Percentiles rank a stretch among this genome's conserved stretches.
phyloP scores from a whole-genome alignment of 2,797 vertebrate species.

The Clarias fuscus region DNA sequence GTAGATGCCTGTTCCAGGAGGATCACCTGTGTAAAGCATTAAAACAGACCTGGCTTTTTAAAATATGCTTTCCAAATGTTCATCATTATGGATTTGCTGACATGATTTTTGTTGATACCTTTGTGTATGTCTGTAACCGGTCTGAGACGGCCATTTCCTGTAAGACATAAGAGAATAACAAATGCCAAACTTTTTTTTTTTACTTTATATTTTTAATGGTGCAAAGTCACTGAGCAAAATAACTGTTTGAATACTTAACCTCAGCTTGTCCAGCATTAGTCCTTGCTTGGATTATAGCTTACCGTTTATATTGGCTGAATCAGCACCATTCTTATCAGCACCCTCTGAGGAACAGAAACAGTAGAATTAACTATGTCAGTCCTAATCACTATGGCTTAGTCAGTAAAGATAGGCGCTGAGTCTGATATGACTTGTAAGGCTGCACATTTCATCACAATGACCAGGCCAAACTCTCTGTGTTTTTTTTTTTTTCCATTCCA shows the following conservation, averaged over 20 bases:
- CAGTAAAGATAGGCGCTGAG: neutral
- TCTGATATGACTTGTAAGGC: neutral
- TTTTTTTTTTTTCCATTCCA: neutral
- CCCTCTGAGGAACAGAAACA: conserved; percentile 44
- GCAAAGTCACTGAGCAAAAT: no score
- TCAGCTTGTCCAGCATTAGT: neutral
- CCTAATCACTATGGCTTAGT: neutral
- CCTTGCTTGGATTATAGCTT: conserved; percentile 22
- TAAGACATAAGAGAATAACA: conserved; percentile 1
- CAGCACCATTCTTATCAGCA: conserved; percentile 52
- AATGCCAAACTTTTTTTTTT: neutral
- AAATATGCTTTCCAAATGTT: neutral
- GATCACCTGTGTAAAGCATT: conserved; percentile 50
- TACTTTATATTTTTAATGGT: no score
- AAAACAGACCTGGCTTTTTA: conserved; percentile 15
- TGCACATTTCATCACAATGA: neutral
- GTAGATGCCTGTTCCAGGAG: conserved; percentile 29
- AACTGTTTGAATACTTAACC: neutral
- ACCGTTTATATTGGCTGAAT: conserved; percentile 59
- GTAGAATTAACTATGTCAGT: neutral
- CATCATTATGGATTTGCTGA: neutral
- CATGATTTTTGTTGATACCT: conserved; percentile 60
- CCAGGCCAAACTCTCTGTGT: neutral
- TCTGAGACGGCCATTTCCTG: conserved; percentile 72
- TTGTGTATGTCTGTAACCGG: conserved; percentile 57